A percentile compares a stretch with the other conserved stretches of the same genome.
Conservation (phyloP, 2,113 vertebrate genomes). For the Accipiter virgatus region DNA sequence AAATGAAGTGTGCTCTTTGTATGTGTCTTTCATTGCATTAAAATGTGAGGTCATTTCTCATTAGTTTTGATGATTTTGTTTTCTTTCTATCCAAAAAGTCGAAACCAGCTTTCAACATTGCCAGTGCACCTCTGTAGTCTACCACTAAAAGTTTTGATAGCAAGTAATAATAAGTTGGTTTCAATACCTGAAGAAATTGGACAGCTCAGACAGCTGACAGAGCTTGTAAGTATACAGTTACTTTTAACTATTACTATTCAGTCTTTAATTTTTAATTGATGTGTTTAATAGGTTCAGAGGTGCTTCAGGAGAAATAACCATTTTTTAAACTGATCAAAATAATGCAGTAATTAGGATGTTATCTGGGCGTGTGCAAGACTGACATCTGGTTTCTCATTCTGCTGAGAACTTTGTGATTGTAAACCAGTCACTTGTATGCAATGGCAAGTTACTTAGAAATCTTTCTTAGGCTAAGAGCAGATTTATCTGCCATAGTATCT, state of each 20-base stretch:
- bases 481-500: background rate
- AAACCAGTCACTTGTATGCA: background rate
- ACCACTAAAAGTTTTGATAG: conserved; percentile 94
- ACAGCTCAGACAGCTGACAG: conserved; percentile 87
- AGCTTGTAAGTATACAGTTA: conserved; percentile 84
- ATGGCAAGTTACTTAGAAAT: background rate
- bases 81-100: conserved; percentile 75
- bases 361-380: background rate
- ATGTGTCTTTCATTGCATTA: background rate
- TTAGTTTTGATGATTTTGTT: conserved; percentile 3
- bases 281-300: background rate
- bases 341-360: background rate
- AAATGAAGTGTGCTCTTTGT: background rate
- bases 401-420: background rate
- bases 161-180: conserved; percentile 95
- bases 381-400: background rate
- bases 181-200: conserved; percentile 94
- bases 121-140: conserved; percentile 88
- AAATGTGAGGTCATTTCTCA: background rate
- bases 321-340: background rate
- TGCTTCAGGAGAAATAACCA: background rate
- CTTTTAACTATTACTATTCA: background rate
- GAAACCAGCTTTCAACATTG: conserved; percentile 91
- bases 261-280: background rate
- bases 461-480: too few species aligned